Base-by-base conservation (phyloP, 2,888 invertebrate genomes). In the Lacanobia oleracea region DNA sequence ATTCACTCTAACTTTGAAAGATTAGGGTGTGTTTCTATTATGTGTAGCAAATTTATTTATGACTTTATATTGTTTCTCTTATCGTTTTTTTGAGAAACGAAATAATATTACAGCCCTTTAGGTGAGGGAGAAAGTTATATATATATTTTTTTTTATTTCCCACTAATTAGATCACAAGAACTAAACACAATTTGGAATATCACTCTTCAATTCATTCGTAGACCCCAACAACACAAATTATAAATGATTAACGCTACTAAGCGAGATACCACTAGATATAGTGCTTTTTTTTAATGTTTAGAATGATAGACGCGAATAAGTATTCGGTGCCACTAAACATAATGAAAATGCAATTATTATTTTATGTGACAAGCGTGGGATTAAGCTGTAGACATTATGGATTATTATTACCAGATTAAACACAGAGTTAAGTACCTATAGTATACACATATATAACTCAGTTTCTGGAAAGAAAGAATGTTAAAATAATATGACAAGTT, bases 341-440 rank as follows among this genome's bases (percentile, higher is more conserved):
- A 53, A 67, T 57, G 33, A 48, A 61, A 61, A 48, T 23, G 43
- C n/a, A 21, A 61, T 61, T 62, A 57, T 21, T 21, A 66, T 37
- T 37, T 23, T 9, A 43, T 23, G 51, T 27, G 68, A 74, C 23
- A 51, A 37, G 59, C 21, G 59, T 53, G 51, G 18, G 23, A 59
- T 40, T n/a, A 12, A 59, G 48, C n/a, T 45, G 12, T 77, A 37
- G 21, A 48, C 37, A 68, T 51, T 45, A 21, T 37, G 45, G 21
- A 59, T 51, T 21, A 67, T 37, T 43, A 33, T 60, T 50, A 67
- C 48, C 68, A 63, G 57, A 68, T 68, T 56, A 66, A 64, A 67
- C 61, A 81, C 57, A 76, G 57, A 59, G 10, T 67, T 73, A 59
- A 73, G 77, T 77, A 78, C 59, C 73, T 73, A 75, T 59, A 40